Conservation (phyloP, 2,888 invertebrate species). For the Timandra comae region DNA sequence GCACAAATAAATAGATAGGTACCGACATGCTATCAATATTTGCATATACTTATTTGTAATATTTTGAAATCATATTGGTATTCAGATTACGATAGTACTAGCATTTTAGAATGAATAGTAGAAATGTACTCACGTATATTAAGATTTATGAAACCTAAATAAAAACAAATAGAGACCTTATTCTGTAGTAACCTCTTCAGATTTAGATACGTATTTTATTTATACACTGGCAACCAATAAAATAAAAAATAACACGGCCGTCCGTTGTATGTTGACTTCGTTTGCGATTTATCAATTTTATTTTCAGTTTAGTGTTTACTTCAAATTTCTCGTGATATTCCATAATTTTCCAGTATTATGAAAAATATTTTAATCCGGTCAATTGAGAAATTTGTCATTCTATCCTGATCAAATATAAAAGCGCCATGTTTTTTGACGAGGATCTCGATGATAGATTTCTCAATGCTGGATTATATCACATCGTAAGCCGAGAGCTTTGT, state of each 20-base stretch:
- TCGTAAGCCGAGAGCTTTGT: constrained; percentile 57
- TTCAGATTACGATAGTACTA: no score
- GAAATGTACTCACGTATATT: background rate
- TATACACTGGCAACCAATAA: constrained; percentile 22
- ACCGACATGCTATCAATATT: no score
- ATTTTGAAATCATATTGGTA: no score
- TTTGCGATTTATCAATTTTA: constrained; percentile 50
- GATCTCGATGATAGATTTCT: constrained; percentile 48
- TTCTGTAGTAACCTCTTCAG: no score
- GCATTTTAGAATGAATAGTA: no score
- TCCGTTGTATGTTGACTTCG: constrained; percentile 65
- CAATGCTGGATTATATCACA: constrained; percentile 53
- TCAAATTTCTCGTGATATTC: constrained; percentile 50
- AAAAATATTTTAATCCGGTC: constrained; percentile 29
- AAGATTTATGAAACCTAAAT: no score
- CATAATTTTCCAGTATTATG: constrained; percentile 34
- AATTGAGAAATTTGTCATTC: constrained; percentile 23
- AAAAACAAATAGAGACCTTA: no score
- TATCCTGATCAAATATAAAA: constrained; percentile 18
- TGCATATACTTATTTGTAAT: no score
- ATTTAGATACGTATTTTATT: no score
- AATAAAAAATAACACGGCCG: constrained; percentile 44
- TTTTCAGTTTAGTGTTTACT: constrained; percentile 44
- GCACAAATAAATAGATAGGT: no score
- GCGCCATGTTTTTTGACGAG: constrained; percentile 57